phyloP scores from a whole-genome alignment of 2,888 invertebrate genomes.

The Marasmarcha lunaedactyla region DNA sequence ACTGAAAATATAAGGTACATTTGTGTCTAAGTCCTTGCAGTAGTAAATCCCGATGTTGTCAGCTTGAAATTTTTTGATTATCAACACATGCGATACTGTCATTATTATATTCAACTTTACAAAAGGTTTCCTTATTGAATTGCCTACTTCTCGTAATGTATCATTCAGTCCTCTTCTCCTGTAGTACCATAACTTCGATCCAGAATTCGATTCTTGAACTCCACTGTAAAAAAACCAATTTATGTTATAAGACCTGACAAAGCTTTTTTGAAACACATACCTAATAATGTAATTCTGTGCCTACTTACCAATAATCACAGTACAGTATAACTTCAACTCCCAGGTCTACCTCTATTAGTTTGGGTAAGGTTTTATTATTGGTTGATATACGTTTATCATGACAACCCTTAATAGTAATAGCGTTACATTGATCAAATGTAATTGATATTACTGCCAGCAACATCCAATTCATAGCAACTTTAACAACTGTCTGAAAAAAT shows the following conservation, averaged over 20 bases:
- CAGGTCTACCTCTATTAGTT: neutral
- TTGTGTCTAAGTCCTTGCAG: slow-evolving; percentile 14
- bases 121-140: slow-evolving; percentile 2
- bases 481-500: no score
- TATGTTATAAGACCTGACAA: no score
- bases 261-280: no score
- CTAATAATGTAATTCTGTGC: neutral
- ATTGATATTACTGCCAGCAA: no score
- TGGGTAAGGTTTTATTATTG: neutral
- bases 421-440: no score
- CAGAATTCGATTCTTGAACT: slow-evolving; percentile 13
- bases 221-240: slow-evolving; percentile 10
- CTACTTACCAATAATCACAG: slow-evolving; percentile 8
- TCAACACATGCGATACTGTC: slow-evolving; percentile 18
- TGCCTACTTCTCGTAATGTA: slow-evolving; percentile 5
- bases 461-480: no score
- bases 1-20: slow-evolving; percentile 9
- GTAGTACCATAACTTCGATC: slow-evolving; percentile 21
- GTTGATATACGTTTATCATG: no score
- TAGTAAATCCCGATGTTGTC: slow-evolving; percentile 24
- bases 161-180: slow-evolving; percentile 14
- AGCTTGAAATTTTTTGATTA: slow-evolving; percentile 17
- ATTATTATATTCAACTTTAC: slow-evolving; percentile 5
- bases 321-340: neutral
- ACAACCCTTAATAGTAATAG: no score